A percentile compares a stretch with the other conserved stretches of the same genome.
Evolutionary conservation across 2,888 invertebrate genomes (phyloP).

Genomic region (Drosophila neoperkinsi): DNA sequence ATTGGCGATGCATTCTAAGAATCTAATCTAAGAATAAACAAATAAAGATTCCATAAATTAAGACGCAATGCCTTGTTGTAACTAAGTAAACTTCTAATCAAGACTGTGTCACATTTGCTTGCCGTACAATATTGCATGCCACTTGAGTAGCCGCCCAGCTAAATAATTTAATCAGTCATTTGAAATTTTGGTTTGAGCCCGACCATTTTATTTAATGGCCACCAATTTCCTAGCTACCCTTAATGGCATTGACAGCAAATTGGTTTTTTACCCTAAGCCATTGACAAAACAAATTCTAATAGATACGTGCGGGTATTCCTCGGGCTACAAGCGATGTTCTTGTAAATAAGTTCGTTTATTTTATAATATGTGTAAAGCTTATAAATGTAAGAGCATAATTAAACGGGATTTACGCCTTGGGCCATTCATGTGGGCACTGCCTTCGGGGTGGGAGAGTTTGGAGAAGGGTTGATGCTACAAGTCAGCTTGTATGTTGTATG

Average conservation of each 20-base stretch:
- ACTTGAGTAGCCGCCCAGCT: neutral
- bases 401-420: constrained; percentile 68
- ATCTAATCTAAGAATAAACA: too few relatives aligned
- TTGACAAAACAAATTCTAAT: constrained; percentile 68
- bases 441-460: neutral
- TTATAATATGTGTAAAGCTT: constrained; percentile 64
- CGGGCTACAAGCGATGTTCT: constrained; percentile 25
- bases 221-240: constrained; percentile 25
- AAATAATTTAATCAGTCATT: constrained; percentile 54
- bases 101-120: neutral
- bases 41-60: neutral
- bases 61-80: neutral
- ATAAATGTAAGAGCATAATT: constrained; percentile 66
- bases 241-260: constrained; percentile 56
- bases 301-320: constrained; percentile 40
- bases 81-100: neutral
- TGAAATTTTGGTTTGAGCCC: constrained; percentile 30
- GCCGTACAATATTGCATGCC: neutral
- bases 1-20: neutral
- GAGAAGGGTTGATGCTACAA: constrained; percentile 3
- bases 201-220: constrained; percentile 55
- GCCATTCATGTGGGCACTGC: constrained; percentile 18
- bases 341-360: constrained; percentile 44
- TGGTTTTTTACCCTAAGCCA: constrained; percentile 56
- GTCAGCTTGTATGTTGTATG: constrained; percentile 7